These are phyloP conservation scores for Arctia plantaginis DNA, from an alignment of 2,888 invertebrate genomes.

Conservation along the genomic window DNA sequence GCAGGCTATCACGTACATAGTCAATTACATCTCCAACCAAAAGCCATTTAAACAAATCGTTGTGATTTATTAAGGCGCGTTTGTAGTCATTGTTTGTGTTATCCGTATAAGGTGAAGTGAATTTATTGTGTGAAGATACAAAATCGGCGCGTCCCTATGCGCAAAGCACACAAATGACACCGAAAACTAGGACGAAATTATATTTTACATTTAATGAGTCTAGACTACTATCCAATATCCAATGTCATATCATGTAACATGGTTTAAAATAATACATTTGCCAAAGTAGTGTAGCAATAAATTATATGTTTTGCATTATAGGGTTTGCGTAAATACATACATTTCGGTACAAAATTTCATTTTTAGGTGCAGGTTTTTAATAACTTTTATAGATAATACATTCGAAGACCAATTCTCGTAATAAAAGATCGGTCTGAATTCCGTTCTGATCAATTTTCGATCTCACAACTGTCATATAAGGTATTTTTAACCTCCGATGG, in stretches of 20 bases:
- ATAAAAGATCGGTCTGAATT: too few species aligned
- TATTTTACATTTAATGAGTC: slow-evolving; percentile 42
- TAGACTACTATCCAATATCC: neutral
- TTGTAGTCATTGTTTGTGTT: slow-evolving; percentile 28
- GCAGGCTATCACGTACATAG: slow-evolving; percentile 47
- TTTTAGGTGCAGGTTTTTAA: neutral
- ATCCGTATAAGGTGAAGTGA: slow-evolving; percentile 57
- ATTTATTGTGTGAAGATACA: slow-evolving; percentile 61
- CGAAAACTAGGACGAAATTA: slow-evolving; percentile 68
- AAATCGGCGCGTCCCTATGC: slow-evolving; percentile 82
- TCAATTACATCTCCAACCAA: slow-evolving; percentile 35
- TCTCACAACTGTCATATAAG: too few species aligned
- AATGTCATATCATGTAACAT: neutral
- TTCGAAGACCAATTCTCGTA: too few species aligned
- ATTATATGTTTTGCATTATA: neutral
- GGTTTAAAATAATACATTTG: neutral
- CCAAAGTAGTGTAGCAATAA: neutral
- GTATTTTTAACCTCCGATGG: too few species aligned
- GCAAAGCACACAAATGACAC: slow-evolving; percentile 77
- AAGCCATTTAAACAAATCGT: slow-evolving; percentile 28
- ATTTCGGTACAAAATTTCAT: neutral
- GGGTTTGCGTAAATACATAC: neutral
- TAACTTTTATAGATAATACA: neutral
- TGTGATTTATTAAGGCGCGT: slow-evolving; percentile 33
- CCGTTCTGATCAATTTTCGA: too few species aligned